phyloP scores from a whole-genome alignment of 2,113 vertebrate species.

The Ondatra zibethicus region DNA sequence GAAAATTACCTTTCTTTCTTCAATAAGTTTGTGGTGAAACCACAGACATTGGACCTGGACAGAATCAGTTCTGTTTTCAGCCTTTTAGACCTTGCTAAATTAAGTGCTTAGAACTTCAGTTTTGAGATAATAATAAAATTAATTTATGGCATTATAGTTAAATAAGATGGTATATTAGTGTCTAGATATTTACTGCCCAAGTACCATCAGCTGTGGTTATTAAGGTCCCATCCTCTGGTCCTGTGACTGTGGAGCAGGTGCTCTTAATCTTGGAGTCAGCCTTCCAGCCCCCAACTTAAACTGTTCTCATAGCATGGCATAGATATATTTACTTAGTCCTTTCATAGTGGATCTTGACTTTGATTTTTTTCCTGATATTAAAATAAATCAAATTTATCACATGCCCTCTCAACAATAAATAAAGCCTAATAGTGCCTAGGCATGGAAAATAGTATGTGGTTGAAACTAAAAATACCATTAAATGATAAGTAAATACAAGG shows the following conservation, averaged over 20 bases:
- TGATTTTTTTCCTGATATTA: conserved; percentile 24
- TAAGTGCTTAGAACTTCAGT: conserved; percentile 19
- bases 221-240: background rate
- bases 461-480: background rate
- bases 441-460: background rate
- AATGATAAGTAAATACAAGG: background rate
- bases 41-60: background rate
- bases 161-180: background rate
- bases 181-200: conserved; percentile 20
- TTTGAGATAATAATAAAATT: conserved; percentile 49
- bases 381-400: background rate
- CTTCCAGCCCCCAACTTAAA: background rate
- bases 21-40: background rate
- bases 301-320: background rate
- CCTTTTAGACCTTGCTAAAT: background rate
- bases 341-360: background rate
- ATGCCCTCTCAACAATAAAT: background rate
- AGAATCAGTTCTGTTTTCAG: conserved; percentile 45
- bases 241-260: background rate
- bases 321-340: background rate
- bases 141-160: conserved; percentile 12
- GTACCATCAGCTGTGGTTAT: conserved; percentile 18
- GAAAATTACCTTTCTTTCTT: background rate
- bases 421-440: background rate
- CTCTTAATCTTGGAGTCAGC: background rate